Conservation (phyloP, 2,113 vertebrate species). For the Lagopus leucura region DNA sequence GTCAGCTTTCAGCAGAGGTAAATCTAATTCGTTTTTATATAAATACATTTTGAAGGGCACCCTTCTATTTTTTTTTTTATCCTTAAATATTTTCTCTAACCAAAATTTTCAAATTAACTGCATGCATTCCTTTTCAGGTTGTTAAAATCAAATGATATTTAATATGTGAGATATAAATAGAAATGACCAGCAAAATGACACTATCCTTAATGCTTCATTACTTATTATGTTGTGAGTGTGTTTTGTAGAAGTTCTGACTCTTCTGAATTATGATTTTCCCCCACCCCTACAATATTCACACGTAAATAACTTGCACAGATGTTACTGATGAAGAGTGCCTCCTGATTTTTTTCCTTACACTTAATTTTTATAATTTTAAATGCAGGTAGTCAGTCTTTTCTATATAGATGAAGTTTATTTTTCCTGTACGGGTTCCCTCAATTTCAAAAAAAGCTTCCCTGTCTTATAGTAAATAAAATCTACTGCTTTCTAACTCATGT, state of each 20-base stretch:
- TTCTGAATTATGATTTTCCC: neutral
- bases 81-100: neutral
- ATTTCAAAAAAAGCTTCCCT: neutral
- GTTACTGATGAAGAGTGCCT: neutral
- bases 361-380: neutral
- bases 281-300: neutral
- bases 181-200: neutral
- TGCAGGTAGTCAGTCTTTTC: neutral
- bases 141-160: neutral
- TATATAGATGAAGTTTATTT: neutral
- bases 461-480: neutral
- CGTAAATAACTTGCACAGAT: neutral
- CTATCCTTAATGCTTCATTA: neutral
- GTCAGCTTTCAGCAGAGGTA: slow-evolving; percentile 94
- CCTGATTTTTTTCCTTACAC: neutral
- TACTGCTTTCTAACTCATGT: neutral
- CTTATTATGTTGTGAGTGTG: neutral
- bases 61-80: neutral
- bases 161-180: neutral
- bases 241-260: neutral
- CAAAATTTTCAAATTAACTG: neutral
- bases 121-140: neutral
- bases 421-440: neutral
- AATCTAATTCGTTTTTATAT: neutral
- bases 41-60: neutral